These are phyloP conservation scores for Chlorodrepanis virens DNA, from an alignment of 2,113 vertebrate genomes.

Conservation along the genomic window DNA sequence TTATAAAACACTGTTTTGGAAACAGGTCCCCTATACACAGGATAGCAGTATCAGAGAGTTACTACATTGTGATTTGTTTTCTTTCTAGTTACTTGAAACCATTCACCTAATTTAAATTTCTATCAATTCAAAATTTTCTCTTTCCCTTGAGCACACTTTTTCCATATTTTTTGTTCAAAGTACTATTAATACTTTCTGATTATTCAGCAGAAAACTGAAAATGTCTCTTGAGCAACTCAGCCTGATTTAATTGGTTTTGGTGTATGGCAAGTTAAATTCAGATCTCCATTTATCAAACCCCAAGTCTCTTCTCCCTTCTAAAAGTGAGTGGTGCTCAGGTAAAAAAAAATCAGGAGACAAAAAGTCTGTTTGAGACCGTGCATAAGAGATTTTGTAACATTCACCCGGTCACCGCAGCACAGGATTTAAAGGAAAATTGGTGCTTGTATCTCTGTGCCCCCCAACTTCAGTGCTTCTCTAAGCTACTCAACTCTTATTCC, in stretches of 20 bases:
- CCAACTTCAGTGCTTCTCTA: not conserved
- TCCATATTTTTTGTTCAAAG: not conserved
- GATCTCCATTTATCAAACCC: slow-evolving; percentile 49
- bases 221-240: slow-evolving; percentile 27
- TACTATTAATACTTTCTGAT: slow-evolving; percentile 64
- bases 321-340: not conserved
- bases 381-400: not conserved
- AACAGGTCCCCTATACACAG: not conserved
- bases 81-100: not conserved
- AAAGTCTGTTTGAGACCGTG: not conserved
- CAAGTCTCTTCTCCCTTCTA: not conserved
- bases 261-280: slow-evolving; percentile 55
- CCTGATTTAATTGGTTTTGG: slow-evolving; percentile 61
- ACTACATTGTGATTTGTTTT: not conserved
- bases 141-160: not conserved
- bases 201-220: slow-evolving; percentile 59
- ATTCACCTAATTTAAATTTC: slow-evolving; percentile 12
- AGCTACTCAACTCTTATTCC: not conserved
- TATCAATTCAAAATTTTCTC: slow-evolving; percentile 22
- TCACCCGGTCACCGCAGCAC: not conserved
- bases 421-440: not conserved
- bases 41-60: not conserved
- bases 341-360: not conserved
- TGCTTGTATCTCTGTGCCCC: not conserved
- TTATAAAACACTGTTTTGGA: not conserved